phyloP scores from a whole-genome alignment of 2,888 invertebrate genomes.

The Lordiphosa fenestrarum region DNA sequence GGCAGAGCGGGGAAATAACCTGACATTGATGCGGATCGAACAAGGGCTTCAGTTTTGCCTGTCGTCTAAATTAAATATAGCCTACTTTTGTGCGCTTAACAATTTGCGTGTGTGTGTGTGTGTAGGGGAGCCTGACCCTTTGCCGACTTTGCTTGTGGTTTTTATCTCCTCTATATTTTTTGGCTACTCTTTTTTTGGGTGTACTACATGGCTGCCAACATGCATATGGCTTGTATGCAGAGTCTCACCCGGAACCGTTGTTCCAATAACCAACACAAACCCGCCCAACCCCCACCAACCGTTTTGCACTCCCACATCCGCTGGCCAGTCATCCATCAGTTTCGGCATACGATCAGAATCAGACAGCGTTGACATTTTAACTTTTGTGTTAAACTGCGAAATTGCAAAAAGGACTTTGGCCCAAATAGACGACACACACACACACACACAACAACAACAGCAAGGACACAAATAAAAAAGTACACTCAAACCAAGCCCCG shows the following conservation, averaged over 20 bases:
- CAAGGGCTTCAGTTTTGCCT: no score
- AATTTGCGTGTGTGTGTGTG: no score
- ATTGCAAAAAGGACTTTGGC: slow-evolving; percentile 42
- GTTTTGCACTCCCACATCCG: slow-evolving; percentile 10
- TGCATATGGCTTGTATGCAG: no score
- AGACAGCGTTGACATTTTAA: slow-evolving; percentile 67
- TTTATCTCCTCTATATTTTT: no score
- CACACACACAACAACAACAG: slow-evolving; percentile 11
- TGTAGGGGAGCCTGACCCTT: no score
- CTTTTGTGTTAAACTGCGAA: slow-evolving; percentile 61
- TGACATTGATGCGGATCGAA: background rate
- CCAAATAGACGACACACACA: slow-evolving; percentile 6
- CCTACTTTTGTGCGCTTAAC: no score
- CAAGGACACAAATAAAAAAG: slow-evolving; percentile 18
- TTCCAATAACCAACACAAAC: slow-evolving; percentile 28
- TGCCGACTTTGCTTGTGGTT: no score
- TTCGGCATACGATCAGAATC: slow-evolving; percentile 50
- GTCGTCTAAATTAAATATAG: no score
- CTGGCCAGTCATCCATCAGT: slow-evolving; percentile 48
- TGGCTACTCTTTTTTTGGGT: no score
- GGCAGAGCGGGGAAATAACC: background rate
- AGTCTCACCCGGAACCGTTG: slow-evolving; percentile 13
- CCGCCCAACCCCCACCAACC: slow-evolving; percentile 6
- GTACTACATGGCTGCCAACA: no score
- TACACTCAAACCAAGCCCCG: slow-evolving; percentile 27